Evolutionary conservation across 1,140 invertebrate species (phyloP).

Genomic region (Zaprionus tsacasi): DNA sequence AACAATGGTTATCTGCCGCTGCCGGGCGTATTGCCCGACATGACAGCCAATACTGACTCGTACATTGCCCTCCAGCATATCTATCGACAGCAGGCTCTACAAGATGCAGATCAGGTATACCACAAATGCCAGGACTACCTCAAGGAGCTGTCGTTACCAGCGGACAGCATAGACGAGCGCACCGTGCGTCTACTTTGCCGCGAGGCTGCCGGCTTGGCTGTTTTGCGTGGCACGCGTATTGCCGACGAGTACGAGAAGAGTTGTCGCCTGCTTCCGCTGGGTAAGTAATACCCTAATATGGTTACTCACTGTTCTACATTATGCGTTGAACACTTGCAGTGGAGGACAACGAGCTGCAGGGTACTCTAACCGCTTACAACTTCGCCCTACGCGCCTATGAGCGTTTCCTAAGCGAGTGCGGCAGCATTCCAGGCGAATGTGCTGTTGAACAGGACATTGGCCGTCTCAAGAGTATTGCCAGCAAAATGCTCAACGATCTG

Average conservation of each 20-base stretch:
- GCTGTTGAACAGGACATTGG: slow-evolving; percentile 95
- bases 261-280: slow-evolving; percentile 62
- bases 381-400: slow-evolving; percentile 96
- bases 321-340: slow-evolving; percentile 35
- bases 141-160: slow-evolving; percentile 89
- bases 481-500: slow-evolving; percentile 94
- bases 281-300: slow-evolving; percentile 22
- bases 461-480: slow-evolving; percentile 91
- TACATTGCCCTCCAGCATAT: slow-evolving; percentile 96
- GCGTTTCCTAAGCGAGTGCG: slow-evolving; percentile 94
- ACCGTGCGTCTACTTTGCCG: slow-evolving; percentile 94
- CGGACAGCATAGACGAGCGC: slow-evolving; percentile 89
- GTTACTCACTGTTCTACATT: not conserved
- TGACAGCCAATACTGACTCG: slow-evolving; percentile 97
- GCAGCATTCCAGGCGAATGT: slow-evolving; percentile 95
- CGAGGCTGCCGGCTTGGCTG: slow-evolving; percentile 91
- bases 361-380: slow-evolving; percentile 95
- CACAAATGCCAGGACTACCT: slow-evolving; percentile 92
- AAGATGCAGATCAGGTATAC: slow-evolving; percentile 93
- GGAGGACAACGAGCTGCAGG: slow-evolving; percentile 87
- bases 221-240: slow-evolving; percentile 92
- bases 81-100: slow-evolving; percentile 92
- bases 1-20: slow-evolving; percentile 93
- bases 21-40: slow-evolving; percentile 97
- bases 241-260: slow-evolving; percentile 89